Conservation (phyloP, 2,888 invertebrate species). For the Mactromeris polynyma region DNA sequence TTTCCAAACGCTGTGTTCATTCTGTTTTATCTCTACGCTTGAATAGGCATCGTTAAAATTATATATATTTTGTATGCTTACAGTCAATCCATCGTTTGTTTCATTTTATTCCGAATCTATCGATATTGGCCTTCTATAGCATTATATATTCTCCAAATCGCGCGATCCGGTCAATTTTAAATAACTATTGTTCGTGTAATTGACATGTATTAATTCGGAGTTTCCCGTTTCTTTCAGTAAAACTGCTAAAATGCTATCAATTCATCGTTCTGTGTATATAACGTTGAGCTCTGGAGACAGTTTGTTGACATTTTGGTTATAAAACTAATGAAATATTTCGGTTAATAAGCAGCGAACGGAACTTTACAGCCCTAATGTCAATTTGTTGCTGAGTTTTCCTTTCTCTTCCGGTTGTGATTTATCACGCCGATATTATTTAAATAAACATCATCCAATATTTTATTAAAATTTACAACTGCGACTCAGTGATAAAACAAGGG, state of each 20-base stretch:
- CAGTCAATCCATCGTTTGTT: background rate
- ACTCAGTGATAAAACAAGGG: too few species aligned
- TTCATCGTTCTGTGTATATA: background rate
- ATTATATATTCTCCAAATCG: background rate
- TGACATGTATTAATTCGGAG: background rate
- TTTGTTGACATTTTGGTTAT: background rate
- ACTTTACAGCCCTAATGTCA: background rate
- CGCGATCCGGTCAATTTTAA: too few species aligned
- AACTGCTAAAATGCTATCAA: background rate
- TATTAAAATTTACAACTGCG: too few species aligned
- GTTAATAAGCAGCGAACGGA: background rate
- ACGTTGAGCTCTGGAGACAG: background rate
- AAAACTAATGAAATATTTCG: background rate
- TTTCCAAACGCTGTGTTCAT: background rate
- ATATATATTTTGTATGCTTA: background rate
- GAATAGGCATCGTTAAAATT: background rate
- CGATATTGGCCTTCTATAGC: background rate
- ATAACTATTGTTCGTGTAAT: too few species aligned
- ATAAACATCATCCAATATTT: too few species aligned
- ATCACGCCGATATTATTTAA: background rate
- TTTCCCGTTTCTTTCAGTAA: background rate
- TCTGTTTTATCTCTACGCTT: background rate
- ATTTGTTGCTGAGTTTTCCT: background rate
- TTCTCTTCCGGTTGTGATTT: background rate
- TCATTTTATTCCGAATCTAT: background rate